Evolutionary conservation across 2,888 invertebrate genomes (phyloP), one percentile per base, ranked within the genome.

Genomic region (Eucriotettix oculatus): DNA sequence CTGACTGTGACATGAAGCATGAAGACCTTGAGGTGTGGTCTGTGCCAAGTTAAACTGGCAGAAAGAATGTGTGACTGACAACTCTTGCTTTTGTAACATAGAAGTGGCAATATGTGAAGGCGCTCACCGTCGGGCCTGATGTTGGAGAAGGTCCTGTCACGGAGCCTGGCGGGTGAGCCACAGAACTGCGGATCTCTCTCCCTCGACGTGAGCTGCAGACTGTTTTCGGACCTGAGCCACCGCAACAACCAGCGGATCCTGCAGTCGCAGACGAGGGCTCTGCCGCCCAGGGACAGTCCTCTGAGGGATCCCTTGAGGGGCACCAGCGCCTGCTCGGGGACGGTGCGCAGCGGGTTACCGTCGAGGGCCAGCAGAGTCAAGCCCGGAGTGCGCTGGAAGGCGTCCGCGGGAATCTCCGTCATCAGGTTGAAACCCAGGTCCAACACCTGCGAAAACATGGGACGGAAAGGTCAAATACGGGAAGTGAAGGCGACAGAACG

Each of bases 181-280:
- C 93, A 94, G 73, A 93, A 94, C 72, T 94, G 93, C 10, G 93
- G 93, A 73, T 90, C 91, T 67, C 91, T 79, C 73, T 94, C 94
- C 54, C 93, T 80, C 64, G 92, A 92, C 12, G 93, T 93, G 17
- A 94, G 92, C 48, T 48, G 48, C 48, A 14, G 48, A 12, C 48
- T n/a, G 71, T 93, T 92, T 14, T 86, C 86, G 65, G 85, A 85
- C 58, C 85, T 80, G 66, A 93, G 91, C 94, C 93, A 94, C 70
- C 92, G 86, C 62, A 89, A 85, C 62, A 93, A 86, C 94, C 94
- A 94, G 10, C 85, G 80, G 56, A 94, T 73, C 61, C 86, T 83
- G 72, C 94, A 94, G 71, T 94, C 93, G 70, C 94, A 94, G 66
- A 87, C 86, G 42, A 94, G 76, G 71, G 90, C 91, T 63, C 91